Percentiles rank a stretch among this genome's conserved stretches.
phyloP scores from a whole-genome alignment of 2,113 vertebrate species.

The Syrrhaptes paradoxus region DNA sequence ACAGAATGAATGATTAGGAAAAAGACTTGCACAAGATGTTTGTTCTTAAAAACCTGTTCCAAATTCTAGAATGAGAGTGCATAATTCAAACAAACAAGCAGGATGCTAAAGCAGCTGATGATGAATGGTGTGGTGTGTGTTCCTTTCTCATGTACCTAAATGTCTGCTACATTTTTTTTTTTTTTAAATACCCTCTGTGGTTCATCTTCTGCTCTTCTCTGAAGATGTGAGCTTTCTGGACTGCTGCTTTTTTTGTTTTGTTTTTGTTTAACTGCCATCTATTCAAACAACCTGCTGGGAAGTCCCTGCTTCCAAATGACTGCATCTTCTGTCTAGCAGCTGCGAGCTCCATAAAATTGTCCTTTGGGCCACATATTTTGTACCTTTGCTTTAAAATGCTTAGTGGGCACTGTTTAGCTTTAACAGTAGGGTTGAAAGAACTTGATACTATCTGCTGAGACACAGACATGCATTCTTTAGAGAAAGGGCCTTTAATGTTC shows the following conservation, averaged over 20 bases:
- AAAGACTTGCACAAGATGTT: background rate
- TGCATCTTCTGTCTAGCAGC: background rate
- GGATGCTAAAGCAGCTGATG: background rate
- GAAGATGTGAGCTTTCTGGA: background rate
- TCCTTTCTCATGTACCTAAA: background rate
- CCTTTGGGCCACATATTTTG: background rate
- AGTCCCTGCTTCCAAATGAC: background rate
- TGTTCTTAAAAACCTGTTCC: background rate
- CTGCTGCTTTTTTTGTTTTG: background rate
- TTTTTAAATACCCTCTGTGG: background rate
- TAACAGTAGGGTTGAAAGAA: background rate
- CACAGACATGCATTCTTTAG: background rate
- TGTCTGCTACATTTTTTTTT: background rate
- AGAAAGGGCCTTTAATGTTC: background rate
- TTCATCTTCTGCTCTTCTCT: background rate
- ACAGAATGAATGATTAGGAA: background rate
- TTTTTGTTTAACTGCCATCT: background rate
- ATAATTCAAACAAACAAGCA: background rate
- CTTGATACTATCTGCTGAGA: background rate
- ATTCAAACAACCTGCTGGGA: background rate
- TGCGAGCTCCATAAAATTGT: background rate
- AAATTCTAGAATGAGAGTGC: background rate
- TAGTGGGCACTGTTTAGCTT: background rate
- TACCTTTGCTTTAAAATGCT: background rate
- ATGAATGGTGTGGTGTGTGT: accelerated